These are phyloP conservation scores for Condylura cristata DNA, from an alignment of 2,113 vertebrate genomes.

Conservation along the genomic window DNA sequence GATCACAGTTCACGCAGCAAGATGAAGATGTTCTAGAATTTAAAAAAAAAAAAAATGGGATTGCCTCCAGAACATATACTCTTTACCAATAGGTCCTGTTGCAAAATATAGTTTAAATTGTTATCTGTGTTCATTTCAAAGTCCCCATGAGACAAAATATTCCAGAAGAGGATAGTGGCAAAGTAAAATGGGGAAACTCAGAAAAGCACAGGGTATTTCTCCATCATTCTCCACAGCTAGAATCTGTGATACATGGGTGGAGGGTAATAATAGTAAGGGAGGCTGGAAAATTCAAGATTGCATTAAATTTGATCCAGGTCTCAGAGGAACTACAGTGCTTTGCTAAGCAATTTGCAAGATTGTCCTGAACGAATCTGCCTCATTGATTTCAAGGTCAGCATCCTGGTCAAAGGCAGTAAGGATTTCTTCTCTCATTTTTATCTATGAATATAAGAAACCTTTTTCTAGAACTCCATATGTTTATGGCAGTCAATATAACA, in stretches of 20 bases:
- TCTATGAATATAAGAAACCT: background rate
- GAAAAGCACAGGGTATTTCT: background rate
- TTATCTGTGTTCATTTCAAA: background rate
- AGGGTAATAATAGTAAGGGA: background rate
- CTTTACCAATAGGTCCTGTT: background rate
- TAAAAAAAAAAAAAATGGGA: background rate
- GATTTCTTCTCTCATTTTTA: constrained; percentile 1
- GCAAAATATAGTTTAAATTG: background rate
- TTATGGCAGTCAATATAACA: background rate
- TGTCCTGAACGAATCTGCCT: background rate
- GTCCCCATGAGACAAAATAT: background rate
- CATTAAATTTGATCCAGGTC: background rate
- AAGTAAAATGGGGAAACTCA: background rate
- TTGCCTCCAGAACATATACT: background rate
- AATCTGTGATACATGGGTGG: background rate
- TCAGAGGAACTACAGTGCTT: background rate
- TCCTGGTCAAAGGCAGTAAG: constrained; percentile 7
- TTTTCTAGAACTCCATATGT: background rate
- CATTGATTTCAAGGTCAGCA: constrained; percentile 18
- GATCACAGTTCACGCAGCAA: background rate
- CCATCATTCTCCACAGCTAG: background rate
- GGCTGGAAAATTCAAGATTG: background rate
- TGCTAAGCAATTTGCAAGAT: background rate
- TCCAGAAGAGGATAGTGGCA: background rate
- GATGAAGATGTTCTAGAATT: background rate